Evolutionary conservation across 2,888 invertebrate species (phyloP), one percentile per base, ranked within the genome.

Genomic region (Scrobipalpa atriplicella): DNA sequence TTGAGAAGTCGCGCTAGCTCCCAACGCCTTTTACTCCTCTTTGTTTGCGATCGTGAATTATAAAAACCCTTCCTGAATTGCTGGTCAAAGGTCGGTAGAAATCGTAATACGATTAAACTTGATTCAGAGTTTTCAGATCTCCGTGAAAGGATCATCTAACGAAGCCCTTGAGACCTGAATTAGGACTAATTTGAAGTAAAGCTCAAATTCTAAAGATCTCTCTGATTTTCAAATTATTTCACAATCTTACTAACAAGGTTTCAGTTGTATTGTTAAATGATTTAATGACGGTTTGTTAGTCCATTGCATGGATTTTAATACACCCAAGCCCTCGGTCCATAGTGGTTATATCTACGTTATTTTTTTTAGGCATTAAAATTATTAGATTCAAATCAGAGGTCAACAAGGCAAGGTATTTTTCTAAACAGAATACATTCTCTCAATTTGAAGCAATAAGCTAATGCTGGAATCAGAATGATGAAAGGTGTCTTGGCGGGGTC

Each of bases 21-120:
- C n/a, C n/a, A n/a, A n/a, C n/a, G n/a, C n/a, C n/a, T n/a, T n/a
- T n/a, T n/a, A n/a, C n/a, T n/a, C n/a, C n/a, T n/a, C n/a, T n/a
- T n/a, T n/a, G n/a, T n/a, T n/a, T 29, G 29, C 2, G 5, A 18
- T 64, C 64, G 39, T 64, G n/a, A 13, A 19, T n/a, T 47, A 0
- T 62, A 62, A 19, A 64, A 43, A 43, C 18, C n/a, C 7, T 47
- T 41, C 41, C 43, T 21, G 47, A 18, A 47, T 29, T 47, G 73
- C 66, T 74, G 81, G 81, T 79, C 81, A 80, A 79, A 85, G 83
- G 80, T 81, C 76, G 70, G 73, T 78, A 77, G 74, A 78, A 82
- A 82, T 78, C 75, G 79, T 78, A 83, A 80, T 77, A 77, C 78
- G 80, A 82, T 83, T 80, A 83, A 82, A 80, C 78, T 80, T 79